Base-by-base conservation (phyloP, 2,888 invertebrate genomes). In the Ashinkailepas kermadecensis region DNA sequence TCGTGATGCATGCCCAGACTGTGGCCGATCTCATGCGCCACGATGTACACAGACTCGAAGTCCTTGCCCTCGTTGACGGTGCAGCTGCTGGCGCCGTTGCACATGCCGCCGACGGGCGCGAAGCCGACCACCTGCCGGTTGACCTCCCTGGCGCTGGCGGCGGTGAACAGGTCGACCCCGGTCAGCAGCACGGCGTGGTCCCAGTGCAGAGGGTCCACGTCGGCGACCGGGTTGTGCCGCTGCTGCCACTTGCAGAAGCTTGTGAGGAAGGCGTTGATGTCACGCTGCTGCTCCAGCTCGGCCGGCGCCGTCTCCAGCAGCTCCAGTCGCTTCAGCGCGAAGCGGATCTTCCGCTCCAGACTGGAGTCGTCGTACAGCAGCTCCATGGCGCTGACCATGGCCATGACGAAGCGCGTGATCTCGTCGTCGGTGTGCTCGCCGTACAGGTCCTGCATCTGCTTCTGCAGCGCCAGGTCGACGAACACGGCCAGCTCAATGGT, bases 351-450 rank as follows among this genome's bases (percentile, higher is more conserved):
- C 84, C 92, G 90, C 9, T 94, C 94, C 81, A 95, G 87, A 2
- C 94, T 93, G 0, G 93, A 91, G 86, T 95, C 94, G 85, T 94
- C 93, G 86, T 95, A 95, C 25, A 95, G 88, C 56, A 94, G 86
- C 86, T 95, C 94, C 92, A 90, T 92, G n/a, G 94, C 94, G 87
- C 94, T 94, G 80, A 94, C 92, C 93, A 95, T 94, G 21, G 94
- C 94, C 83, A 94, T 87, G 8, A 94, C 94, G 85, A 94, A 94
- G 86, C 93, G 90, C 23, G 93, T 92, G 84, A 94, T 87, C 87
- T 94, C 93, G 83, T 92, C 90, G 85, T 94, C 94, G 78, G 81
- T 80, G 82, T 83, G 82, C 67, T 82, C 81, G n/a, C 83, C 83
- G 25, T 83, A 82, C 12, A 83, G 79, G 81, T 82, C 64, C 9